Conservation (phyloP, 2,113 vertebrate species). For the Ptychochromis oligacanthus region DNA sequence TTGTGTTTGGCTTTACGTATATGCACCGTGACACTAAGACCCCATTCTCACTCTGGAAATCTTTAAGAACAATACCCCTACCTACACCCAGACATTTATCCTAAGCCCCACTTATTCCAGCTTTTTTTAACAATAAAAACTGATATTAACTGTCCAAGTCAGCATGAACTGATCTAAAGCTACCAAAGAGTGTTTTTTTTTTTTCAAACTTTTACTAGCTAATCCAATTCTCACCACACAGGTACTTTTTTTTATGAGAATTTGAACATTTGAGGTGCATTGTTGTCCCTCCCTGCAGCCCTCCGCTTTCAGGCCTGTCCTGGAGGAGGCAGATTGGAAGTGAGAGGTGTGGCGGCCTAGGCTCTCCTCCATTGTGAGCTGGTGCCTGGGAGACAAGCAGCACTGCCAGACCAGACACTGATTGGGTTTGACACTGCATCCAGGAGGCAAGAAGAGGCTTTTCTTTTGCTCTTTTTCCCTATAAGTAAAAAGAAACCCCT, state of each 20-base stretch:
- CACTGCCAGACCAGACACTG: slow-evolving; percentile 83
- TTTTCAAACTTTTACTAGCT: slow-evolving; percentile 8
- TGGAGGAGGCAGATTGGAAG: slow-evolving; percentile 95
- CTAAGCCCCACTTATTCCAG: slow-evolving; percentile 18
- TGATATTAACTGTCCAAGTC: slow-evolving; percentile 54
- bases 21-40: slow-evolving; percentile 57
- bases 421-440: slow-evolving; percentile 98
- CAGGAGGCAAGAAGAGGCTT: slow-evolving; percentile 84
- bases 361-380: slow-evolving; percentile 87
- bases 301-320: slow-evolving; percentile 62
- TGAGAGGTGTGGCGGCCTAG: slow-evolving; percentile 95
- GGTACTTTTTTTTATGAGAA: slow-evolving; percentile 47
- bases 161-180: slow-evolving; percentile 47
- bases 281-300: slow-evolving; percentile 31
- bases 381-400: slow-evolving; percentile 74
- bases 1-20: slow-evolving; percentile 58
- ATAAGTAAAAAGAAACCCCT: slow-evolving; percentile 58
- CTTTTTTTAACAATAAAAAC: slow-evolving; percentile 33
- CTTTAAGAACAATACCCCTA: slow-evolving; percentile 59
- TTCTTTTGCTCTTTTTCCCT: slow-evolving; percentile 74
- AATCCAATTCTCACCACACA: slow-evolving; percentile 57
- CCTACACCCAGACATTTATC: slow-evolving; percentile 40
- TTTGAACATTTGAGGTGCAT: slow-evolving; percentile 47
- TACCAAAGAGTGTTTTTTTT: slow-evolving; percentile 18
- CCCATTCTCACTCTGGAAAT: slow-evolving; percentile 40